Evolutionary conservation across 2,888 invertebrate species (phyloP).

Genomic region (Andrena hattorfiana): DNA sequence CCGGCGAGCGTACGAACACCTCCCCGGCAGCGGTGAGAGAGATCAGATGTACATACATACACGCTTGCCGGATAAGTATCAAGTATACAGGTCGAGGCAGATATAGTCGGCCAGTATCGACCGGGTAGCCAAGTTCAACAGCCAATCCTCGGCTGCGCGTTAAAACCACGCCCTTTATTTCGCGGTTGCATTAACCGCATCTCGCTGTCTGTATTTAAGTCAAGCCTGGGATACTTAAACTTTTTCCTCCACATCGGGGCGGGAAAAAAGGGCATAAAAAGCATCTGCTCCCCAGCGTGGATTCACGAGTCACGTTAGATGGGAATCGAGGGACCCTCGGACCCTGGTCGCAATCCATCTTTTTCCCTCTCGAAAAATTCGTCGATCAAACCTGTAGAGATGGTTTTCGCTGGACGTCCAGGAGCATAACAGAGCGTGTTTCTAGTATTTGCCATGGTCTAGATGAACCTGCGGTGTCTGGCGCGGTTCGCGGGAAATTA

Average conservation of each 20-base stretch:
- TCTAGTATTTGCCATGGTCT: neutral
- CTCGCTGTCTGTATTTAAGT: conserved; percentile 76
- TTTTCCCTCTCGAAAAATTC: no score
- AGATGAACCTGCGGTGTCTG: neutral
- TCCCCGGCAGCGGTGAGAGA: conserved; percentile 44
- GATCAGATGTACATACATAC: conserved; percentile 64
- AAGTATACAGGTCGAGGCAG: conserved; percentile 79
- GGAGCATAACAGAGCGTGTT: no score
- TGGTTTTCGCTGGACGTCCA: no score
- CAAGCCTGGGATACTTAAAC: conserved; percentile 58
- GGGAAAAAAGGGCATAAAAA: neutral
- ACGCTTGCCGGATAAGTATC: conserved; percentile 79
- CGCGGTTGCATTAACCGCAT: conserved; percentile 83
- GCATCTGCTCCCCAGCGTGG: conserved; percentile 1
- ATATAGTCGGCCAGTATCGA: conserved; percentile 84
- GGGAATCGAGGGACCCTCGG: conserved; percentile 9
- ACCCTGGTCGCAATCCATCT: neutral
- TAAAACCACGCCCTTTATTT: conserved; percentile 85
- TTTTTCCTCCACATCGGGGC: conserved; percentile 49
- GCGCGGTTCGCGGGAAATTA: conserved; percentile 14
- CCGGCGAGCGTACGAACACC: conserved; percentile 52
- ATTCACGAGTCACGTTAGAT: conserved; percentile 39
- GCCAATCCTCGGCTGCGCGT: conserved; percentile 84
- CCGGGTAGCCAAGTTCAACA: conserved; percentile 83
- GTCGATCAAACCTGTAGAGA: no score